Conservation (phyloP, 1,140 invertebrate genomes). For the Bombus pyrosoma region DNA sequence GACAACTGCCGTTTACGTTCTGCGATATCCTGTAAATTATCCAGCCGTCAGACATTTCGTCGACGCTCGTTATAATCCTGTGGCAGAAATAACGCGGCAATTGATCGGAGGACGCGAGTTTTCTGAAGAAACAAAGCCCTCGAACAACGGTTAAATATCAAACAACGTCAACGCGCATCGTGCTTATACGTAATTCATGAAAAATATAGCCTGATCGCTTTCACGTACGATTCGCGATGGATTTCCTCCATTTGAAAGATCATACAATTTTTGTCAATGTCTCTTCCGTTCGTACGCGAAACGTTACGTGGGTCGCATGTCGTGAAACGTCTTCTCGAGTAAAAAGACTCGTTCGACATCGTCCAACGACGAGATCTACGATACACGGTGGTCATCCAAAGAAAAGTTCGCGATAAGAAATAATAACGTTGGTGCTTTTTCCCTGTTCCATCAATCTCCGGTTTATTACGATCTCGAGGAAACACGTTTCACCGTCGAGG, state of each 20-base stretch:
- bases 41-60: background rate
- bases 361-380: background rate
- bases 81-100: background rate
- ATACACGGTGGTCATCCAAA: background rate
- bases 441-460: background rate
- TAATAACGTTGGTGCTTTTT: background rate
- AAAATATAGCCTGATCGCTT: background rate
- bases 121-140: background rate
- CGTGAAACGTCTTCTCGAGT: no score
- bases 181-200: fast-evolving
- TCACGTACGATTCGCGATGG: background rate
- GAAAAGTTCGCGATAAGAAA: background rate
- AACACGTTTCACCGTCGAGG: background rate
- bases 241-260: fast-evolving
- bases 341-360: no score
- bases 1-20: background rate
- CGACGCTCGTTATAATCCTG: background rate
- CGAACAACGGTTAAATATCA: background rate
- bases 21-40: background rate
- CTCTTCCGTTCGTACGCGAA: background rate
- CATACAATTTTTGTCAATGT: background rate
- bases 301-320: background rate
- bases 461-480: background rate
- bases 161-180: background rate
- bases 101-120: background rate